phyloP scores from a whole-genome alignment of 2,113 vertebrate species.

The Tenebrosternarchus preto region DNA sequence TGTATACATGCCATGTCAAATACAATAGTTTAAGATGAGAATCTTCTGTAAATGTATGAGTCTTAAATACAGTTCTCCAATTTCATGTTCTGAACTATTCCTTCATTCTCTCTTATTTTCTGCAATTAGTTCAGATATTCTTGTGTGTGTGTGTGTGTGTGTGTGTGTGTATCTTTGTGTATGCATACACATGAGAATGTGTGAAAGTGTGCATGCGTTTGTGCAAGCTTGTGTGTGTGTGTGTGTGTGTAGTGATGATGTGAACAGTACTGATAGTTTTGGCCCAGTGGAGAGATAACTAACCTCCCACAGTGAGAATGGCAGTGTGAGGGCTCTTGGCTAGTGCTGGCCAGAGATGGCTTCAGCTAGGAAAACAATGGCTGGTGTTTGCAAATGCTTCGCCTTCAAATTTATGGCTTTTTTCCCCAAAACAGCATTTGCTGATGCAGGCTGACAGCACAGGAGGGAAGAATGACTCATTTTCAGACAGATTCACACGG shows the following conservation, averaged over 20 bases:
- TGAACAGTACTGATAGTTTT: constrained; percentile 44
- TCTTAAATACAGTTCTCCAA: too few species aligned
- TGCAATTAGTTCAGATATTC: too few species aligned
- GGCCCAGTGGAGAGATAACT: constrained; percentile 33
- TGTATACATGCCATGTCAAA: not conserved
- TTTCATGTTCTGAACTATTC: too few species aligned
- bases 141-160: too few species aligned
- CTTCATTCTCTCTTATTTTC: too few species aligned
- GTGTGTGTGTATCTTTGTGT: too few species aligned
- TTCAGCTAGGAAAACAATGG: constrained; percentile 30
- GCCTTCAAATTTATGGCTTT: constrained; percentile 27
- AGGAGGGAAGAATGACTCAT: constrained; percentile 32
- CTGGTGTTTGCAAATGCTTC: constrained; percentile 31
- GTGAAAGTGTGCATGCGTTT: not conserved
- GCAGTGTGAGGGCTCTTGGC: constrained; percentile 27
- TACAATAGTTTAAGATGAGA: too few species aligned
- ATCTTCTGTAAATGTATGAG: too few species aligned
- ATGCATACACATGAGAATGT: not conserved
- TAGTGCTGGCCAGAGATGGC: not conserved
- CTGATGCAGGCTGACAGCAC: constrained; percentile 13
- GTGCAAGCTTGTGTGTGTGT: not conserved
- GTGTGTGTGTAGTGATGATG: not conserved
- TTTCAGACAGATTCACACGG: not conserved
- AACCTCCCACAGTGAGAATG: constrained; percentile 33
- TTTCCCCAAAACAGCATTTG: constrained; percentile 29